Base-by-base conservation (phyloP, 2,797 vertebrate genomes). In the Varecia variegata region DNA sequence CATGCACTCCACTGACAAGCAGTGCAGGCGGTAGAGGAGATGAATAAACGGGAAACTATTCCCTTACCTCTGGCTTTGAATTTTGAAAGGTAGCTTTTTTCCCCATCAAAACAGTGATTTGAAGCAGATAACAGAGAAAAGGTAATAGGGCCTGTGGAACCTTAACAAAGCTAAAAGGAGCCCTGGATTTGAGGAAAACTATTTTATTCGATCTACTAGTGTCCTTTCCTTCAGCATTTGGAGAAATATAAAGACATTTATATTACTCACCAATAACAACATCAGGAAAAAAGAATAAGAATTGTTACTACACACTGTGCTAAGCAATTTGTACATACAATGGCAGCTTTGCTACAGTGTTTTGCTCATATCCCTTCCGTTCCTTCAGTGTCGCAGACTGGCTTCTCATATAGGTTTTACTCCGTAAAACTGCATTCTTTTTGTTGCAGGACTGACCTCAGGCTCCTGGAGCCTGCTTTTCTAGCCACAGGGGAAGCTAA, bases 71-170 rank as follows among this genome's bases (percentile, higher is more conserved):
- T 60, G 40, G 43, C 86, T 96, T 84, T 88, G 80, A 86, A 47
- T 70, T 67, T 30, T 70, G 68, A 96, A 96, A 93, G 30, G 50
- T 38, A 85, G 30, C 52, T 91, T 93, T 79, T 65, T 68, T 58
- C 38, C 32, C 47, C 35, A 27, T 88, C 65, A 82, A 82, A 95
- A 71, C 76, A 67, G 43, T 56, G 50, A 65, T 47, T 5, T 60
- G 67, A 87, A 27, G 6, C 43, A 43, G 50, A 82, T 32, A n/a
- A 94, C 43, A 88, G 17, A 73, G 76, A 23, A 67, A 56, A 74
- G 20, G 8, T 67, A 82, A 85, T 25, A 73, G 82, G 77, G 43
- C 45, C 60, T 2, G 13, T 43, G 81, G 54, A 93, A 92, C 18
- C 52, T 77, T 14, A 25, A 21, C 43, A 30, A 56, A 88, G 60